A percentile compares a stretch with the other conserved stretches of the same genome.
phyloP scores from a whole-genome alignment of 1,140 invertebrate genomes.

The Anthonomus grandis region DNA sequence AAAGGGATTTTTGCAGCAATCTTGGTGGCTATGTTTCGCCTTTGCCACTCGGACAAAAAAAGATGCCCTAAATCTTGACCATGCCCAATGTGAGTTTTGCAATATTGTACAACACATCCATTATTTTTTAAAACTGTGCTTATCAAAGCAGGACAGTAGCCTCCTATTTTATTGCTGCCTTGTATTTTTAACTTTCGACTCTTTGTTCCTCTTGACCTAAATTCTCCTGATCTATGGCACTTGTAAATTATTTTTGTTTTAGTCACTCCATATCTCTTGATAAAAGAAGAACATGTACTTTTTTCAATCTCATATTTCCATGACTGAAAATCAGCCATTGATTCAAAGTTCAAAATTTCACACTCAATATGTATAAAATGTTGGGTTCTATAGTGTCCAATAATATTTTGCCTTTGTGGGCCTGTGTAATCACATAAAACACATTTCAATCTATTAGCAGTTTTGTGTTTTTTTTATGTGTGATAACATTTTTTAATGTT shows the following conservation, averaged over 20 bases:
- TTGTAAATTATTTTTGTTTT: conserved; percentile 11
- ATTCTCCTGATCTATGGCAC: conserved; percentile 20
- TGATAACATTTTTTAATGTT: too few species aligned
- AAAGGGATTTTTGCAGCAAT: conserved; percentile 8
- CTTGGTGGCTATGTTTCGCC: conserved; percentile 1
- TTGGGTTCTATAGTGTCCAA: too few species aligned
- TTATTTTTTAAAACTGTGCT: conserved; percentile 1
- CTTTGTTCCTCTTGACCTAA: conserved; percentile 13
- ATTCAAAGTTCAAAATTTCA: neutral
- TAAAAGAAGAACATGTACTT: conserved; percentile 11
- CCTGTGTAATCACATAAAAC: too few species aligned
- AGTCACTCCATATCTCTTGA: conserved; percentile 12
- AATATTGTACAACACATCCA: conserved; percentile 9
- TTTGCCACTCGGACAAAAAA: neutral
- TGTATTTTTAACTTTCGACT: conserved; percentile 18
- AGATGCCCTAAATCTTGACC: conserved; percentile 9
- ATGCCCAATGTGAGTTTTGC: conserved; percentile 19
- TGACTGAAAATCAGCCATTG: conserved; percentile 7
- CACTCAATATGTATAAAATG: neutral
- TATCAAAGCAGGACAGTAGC: conserved; percentile 20
- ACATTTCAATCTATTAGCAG: too few species aligned
- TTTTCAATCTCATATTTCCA: conserved; percentile 13
- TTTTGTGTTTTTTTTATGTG: too few species aligned
- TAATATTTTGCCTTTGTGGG: too few species aligned
- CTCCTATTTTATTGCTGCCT: conserved; percentile 24